Evolutionary conservation across 2,113 vertebrate genomes (phyloP), one percentile per base, ranked within the genome.

Genomic region (Phocoena phocoena): DNA sequence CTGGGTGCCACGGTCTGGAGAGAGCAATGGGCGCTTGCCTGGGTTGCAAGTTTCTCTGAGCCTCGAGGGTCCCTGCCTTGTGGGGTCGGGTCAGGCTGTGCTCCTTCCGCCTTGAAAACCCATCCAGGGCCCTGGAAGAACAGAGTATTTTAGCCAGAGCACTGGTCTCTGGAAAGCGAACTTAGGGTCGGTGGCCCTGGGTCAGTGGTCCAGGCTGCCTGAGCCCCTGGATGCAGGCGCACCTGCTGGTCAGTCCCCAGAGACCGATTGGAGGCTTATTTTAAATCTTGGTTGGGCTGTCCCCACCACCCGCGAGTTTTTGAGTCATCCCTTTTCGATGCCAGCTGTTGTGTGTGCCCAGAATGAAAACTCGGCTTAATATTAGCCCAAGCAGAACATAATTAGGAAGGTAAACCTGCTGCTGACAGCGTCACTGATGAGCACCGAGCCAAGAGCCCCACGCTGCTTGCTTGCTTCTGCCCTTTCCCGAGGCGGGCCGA

Each of bases 321-420:
- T 53, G 73, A 87, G 53, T 91, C 83, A 95, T 80, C 44, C 73
- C 87, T 55, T 77, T 79, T 82, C 73, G 76, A 55, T 93, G 71
- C 60, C 95, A 92, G 83, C 71, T 96, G 91, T 95, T 93, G 90
- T 96, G 20, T 94, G 80, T 55, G 31, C 88, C 7, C 26, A 41
- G 79, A 98, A 70, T 58, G 82, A 83, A 97, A 92, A 95, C 90
- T 97, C 60, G 28, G 87, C 89, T 96, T 95, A 92, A 63, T 73
- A 73, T 95, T 65, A 96, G 62, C 80, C 84, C 55, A 95, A 95
- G 89, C 82, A 95, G 82, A 95, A 76, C 60, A 47, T 95, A 92
- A 92, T 90, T 93, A 89, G 89, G 63, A 96, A 94, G 91, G 93
- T 65, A 91, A 74, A 80, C 79, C 25, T 41, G 79, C 55, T 62